phyloP scores from a whole-genome alignment of 1,140 invertebrate species.

The Eumeta japonica region DNA sequence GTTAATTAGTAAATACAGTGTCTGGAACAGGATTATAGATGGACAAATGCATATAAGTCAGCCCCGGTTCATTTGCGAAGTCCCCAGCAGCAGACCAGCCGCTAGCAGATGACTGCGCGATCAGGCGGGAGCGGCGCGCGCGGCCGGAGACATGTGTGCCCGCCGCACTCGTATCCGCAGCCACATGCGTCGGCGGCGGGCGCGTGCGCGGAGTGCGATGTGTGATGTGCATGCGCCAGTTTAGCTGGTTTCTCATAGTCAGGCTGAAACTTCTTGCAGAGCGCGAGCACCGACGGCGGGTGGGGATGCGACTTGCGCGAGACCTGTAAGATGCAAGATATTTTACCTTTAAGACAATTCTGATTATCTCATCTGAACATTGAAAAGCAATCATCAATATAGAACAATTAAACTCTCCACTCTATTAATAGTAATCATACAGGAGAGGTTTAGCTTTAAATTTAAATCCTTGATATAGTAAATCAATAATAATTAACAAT shows the following conservation, averaged over 20 bases:
- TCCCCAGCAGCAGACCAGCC: too few relatives aligned
- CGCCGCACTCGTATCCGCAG: slow-evolving; percentile 16
- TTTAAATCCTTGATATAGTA: too few relatives aligned
- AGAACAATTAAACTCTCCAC: too few relatives aligned
- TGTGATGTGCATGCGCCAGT: slow-evolving; percentile 16
- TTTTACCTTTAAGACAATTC: too few relatives aligned
- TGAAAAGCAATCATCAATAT: too few relatives aligned
- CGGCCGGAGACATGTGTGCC: slow-evolving; percentile 2
- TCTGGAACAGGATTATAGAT: not conserved
- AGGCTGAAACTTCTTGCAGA: slow-evolving; percentile 55
- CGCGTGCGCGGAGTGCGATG: slow-evolving; percentile 10
- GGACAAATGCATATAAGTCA: too few relatives aligned
- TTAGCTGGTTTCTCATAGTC: slow-evolving; percentile 49
- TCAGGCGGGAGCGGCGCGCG: slow-evolving; percentile 13
- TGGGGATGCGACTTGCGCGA: slow-evolving; percentile 46
- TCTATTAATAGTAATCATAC: too few relatives aligned
- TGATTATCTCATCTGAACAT: too few relatives aligned
- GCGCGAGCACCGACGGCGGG: slow-evolving; percentile 48
- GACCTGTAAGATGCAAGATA: too few relatives aligned
- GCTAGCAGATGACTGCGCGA: slow-evolving; percentile 27
- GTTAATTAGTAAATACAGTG: not conserved
- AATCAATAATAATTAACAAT: too few relatives aligned
- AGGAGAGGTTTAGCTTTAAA: too few relatives aligned
- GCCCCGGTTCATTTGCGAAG: too few relatives aligned
- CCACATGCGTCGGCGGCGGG: slow-evolving; percentile 7